Conservation (phyloP, 2,888 invertebrate species). For the Apodemia zela region DNA sequence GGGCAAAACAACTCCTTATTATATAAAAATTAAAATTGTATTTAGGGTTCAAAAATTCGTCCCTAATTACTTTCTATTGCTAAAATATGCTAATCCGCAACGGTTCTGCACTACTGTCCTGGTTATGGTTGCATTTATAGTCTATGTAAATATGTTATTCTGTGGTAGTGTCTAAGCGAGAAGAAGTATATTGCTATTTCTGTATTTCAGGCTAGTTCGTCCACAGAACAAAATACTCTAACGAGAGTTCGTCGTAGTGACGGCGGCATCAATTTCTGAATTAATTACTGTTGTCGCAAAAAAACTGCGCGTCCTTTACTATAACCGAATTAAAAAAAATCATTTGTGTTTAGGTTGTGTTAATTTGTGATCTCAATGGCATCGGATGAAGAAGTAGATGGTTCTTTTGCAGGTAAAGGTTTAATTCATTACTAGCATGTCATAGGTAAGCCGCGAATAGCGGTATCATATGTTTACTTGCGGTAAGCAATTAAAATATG, state of each 20-base stretch:
- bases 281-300: conserved; percentile 81
- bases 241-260: conserved; percentile 62
- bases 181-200: conserved; percentile 47
- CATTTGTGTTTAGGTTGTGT: conserved; percentile 57
- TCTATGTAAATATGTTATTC: too few relatives aligned
- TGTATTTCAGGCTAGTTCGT: conserved; percentile 51
- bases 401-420: conserved; percentile 91
- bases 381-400: conserved; percentile 93
- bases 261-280: conserved; percentile 81
- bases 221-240: too few relatives aligned
- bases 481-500: conserved; percentile 73
- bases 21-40: too few relatives aligned
- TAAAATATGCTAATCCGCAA: too few relatives aligned
- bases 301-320: conserved; percentile 80
- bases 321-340: conserved; percentile 68
- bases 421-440: conserved; percentile 72
- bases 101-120: too few relatives aligned
- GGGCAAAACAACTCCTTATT: too few relatives aligned
- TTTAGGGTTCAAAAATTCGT: too few relatives aligned
- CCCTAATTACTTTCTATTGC: too few relatives aligned
- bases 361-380: conserved; percentile 83
- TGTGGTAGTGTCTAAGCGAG: conserved; percentile 48
- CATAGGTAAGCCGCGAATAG: conserved; percentile 81
- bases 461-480: conserved; percentile 82
- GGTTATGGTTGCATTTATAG: too few relatives aligned